Base-by-base conservation (phyloP, 1,140 invertebrate genomes). In the Lineus longissimus region DNA sequence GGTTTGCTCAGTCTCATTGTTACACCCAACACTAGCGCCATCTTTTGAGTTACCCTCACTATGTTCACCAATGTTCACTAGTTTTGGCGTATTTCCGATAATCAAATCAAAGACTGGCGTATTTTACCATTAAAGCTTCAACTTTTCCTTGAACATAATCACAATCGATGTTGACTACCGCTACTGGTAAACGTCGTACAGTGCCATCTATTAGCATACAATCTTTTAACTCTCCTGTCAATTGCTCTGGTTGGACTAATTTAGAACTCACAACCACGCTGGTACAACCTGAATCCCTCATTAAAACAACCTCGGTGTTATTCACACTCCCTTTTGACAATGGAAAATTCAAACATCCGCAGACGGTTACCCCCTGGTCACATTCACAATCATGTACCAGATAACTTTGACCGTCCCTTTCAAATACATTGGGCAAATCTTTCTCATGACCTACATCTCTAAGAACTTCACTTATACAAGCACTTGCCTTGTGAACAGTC, bases 41-140 rank as follows among this genome's bases (percentile, higher is more conserved):
- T n/a, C 17, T 63, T 17, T 25, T 25, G 33, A 36, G 31, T 33
- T 19, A 33, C 1, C 11, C 4, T 41, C 1, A 17, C 61, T 11
- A 22, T 17, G 17, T 54, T 1, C 17, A 57, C 19, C n/a, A n/a
- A n/a, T n/a, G n/a, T n/a, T n/a, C n/a, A n/a, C n/a, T n/a, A n/a
- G n/a, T n/a, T n/a, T n/a, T n/a, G n/a, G n/a, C n/a, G n/a, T n/a
- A 57, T 57, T 43, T 6, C 55, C 51, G 19, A 63, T 23, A 19
- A 63, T 51, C 40, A 63, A 36, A 57, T 59, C 55, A 40, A 30
- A 56, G n/a, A 57, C 55, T 13, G 61, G 51, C 23, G 29, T 62
- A 11, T 62, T 23, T n/a, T 25, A 62, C 29, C 29, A 22, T 13
- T 17, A 63, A 25, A n/a, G 61, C 55, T 45, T 63, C 33, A 27